phyloP scores from a whole-genome alignment of 1,140 invertebrate species.

The Drosophila pallidifrons region DNA sequence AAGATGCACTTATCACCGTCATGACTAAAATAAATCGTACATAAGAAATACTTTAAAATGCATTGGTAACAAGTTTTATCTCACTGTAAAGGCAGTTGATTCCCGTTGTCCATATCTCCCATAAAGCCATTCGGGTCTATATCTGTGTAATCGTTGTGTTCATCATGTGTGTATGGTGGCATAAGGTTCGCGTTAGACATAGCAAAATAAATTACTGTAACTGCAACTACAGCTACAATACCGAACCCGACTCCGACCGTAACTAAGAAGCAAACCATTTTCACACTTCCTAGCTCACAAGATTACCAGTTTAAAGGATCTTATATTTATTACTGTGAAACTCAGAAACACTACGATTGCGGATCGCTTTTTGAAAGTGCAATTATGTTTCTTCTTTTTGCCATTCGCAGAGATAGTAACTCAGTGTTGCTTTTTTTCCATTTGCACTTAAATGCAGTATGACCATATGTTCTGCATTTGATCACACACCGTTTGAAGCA shows the following conservation, averaged over 20 bases:
- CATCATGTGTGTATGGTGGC: background rate
- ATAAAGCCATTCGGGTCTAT: background rate
- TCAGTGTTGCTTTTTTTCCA: no score
- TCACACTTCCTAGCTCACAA: background rate
- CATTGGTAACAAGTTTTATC: background rate
- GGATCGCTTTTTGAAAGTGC: no score
- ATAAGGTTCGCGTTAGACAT: background rate
- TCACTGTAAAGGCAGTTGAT: background rate
- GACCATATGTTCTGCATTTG: no score
- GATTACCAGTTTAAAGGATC: background rate
- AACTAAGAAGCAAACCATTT: conserved; percentile 48
- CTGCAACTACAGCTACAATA: conserved; percentile 32
- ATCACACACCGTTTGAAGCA: no score
- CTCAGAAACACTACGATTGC: no score
- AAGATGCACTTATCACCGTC: conserved; percentile 49
- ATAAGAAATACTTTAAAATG: background rate
- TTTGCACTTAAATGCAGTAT: no score
- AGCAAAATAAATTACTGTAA: conserved; percentile 29
- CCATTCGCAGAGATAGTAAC: no score
- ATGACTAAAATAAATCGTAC: conserved; percentile 24
- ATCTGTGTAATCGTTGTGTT: background rate
- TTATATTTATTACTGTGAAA: background rate
- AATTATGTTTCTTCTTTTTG: no score
- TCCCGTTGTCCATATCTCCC: background rate
- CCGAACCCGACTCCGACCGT: conserved; percentile 12